These are phyloP conservation scores for Poecilus cupreus DNA, from an alignment of 2,888 invertebrate species.

Conservation along the genomic window DNA sequence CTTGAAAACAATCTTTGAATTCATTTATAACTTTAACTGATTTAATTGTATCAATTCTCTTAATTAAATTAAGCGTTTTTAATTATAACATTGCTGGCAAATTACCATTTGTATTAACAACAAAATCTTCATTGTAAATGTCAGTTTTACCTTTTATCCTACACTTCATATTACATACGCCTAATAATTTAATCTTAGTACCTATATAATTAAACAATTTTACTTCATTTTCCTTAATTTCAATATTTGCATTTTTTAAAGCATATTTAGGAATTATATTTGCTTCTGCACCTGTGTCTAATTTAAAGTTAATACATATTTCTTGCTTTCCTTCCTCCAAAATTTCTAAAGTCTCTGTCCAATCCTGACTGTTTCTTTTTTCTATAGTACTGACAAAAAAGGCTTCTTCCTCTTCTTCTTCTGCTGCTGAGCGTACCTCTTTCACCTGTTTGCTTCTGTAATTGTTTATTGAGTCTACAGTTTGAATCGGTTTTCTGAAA, in stretches of 20 bases:
- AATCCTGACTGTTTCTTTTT: neutral
- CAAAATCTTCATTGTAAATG: neutral
- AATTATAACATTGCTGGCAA: no score
- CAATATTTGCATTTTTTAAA: neutral
- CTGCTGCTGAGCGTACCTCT: neutral
- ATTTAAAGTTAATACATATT: neutral
- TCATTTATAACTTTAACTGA: neutral
- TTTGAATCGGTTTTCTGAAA: no score
- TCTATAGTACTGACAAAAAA: neutral
- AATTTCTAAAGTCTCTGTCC: neutral
- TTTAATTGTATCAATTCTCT: neutral
- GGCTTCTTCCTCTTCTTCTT: neutral
- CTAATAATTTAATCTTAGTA: neutral
- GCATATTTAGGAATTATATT: neutral
- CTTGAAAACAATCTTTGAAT: no score
- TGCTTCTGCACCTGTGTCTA: neutral
- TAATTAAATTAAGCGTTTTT: neutral
- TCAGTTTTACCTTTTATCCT: neutral
- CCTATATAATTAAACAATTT: neutral
- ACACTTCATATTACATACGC: neutral
- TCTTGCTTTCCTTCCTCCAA: neutral
- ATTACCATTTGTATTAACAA: neutral
- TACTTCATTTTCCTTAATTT: neutral
- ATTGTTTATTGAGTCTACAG: no score
- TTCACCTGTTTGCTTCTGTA: neutral